Base-by-base conservation (phyloP, 2,113 vertebrate species). In the Fregetta grallaria region DNA sequence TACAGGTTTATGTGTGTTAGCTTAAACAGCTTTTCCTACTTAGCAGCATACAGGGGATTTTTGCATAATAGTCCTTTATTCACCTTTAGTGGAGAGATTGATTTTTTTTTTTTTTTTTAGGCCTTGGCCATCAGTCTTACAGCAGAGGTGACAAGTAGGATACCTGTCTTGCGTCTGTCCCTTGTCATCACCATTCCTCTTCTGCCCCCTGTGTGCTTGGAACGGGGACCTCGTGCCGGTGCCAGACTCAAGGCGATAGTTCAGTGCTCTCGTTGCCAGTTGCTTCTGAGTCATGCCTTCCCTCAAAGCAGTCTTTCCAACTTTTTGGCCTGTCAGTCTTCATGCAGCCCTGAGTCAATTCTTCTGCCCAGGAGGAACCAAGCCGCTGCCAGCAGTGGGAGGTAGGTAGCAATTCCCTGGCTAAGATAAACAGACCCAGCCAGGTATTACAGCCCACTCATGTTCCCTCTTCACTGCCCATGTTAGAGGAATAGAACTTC, bases 291-390 rank as follows among this genome's bases (percentile, higher is more conserved):
- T 91, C 72, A 63, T 8, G 6, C 58, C 49, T 82, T 79, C 75
- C 58, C 36, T 86, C 74, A n/a, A 55, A 95, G 82, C 47, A 67
- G 40, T 55, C n/a, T 96, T 90, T 91, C 88, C 81, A 95, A 75
- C 32, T 15, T 67, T 47, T 85, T 87, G 21, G 30, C 12, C 73
- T 73, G 36, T 66, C 47, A 59, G 13, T 80, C 76, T 92, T 86
- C 44, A 19, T 56, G 55, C 67, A 86, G 52, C 65, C 55, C 42
- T 29, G 3, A 85, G 75, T 73, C 79, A 68, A 11, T 90, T 94
- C 30, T 89, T 58, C 94, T 90, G 66, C 86, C 34, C 0, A 4
- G 53, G 67, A 92, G 83, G 71, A 92, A 53, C 17, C 6, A 22
- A 81, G 50, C 21, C 1, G 1, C 44, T 82, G 66, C 70, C 81